Percentiles rank a stretch among this genome's conserved stretches.
Evolutionary conservation across 1,140 invertebrate genomes (phyloP).

Genomic region (Gryllus bimaculatus): DNA sequence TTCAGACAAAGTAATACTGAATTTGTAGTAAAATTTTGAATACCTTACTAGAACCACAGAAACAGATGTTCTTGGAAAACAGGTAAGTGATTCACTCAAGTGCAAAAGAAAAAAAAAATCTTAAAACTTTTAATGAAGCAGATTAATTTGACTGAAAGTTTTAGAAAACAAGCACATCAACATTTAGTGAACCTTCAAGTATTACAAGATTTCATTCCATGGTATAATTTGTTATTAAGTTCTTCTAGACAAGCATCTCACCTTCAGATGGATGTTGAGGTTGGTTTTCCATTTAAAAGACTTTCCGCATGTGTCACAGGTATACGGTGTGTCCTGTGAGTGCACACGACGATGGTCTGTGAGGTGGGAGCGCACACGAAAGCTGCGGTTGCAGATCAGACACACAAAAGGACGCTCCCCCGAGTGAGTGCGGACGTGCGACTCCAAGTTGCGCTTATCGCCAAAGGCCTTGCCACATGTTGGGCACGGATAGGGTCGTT

Average conservation of each 20-base stretch:
- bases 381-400: slow-evolving; percentile 38
- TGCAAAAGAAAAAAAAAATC: too few species aligned
- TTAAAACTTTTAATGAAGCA: too few species aligned
- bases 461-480: slow-evolving; percentile 38
- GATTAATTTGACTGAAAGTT: too few species aligned
- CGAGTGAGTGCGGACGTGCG: slow-evolving; percentile 29
- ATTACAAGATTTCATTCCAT: too few species aligned
- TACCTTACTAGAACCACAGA: too few species aligned
- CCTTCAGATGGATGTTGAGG: slow-evolving; percentile 26
- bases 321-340: slow-evolving; percentile 26
- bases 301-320: slow-evolving; percentile 31
- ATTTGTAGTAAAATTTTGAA: too few species aligned
- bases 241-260: background rate
- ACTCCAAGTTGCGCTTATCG: slow-evolving; percentile 19
- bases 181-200: too few species aligned
- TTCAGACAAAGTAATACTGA: too few species aligned
- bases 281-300: slow-evolving; percentile 28
- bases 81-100: too few species aligned
- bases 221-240: too few species aligned
- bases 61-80: too few species aligned
- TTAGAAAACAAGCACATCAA: too few species aligned
- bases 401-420: slow-evolving; percentile 37
- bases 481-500: slow-evolving; percentile 47
- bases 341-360: slow-evolving; percentile 33
- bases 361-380: slow-evolving; percentile 36